Evolutionary conservation across 1,140 invertebrate species (phyloP), one percentile per base, ranked within the genome.

Genomic region (Cherax destructor): DNA sequence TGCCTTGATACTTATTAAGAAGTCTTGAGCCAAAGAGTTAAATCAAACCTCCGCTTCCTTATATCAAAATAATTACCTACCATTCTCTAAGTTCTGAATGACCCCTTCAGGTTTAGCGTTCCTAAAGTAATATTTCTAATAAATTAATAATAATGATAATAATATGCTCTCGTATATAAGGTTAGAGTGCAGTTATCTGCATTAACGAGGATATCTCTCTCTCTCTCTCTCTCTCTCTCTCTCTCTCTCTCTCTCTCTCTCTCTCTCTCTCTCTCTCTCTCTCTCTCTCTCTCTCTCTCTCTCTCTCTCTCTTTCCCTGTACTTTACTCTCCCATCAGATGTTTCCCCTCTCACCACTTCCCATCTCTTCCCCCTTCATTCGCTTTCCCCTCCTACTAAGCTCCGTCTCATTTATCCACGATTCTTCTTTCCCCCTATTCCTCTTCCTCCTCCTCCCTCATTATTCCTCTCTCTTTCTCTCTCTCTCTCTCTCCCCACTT

Each of bases 341-440:
- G 18, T 65, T 65, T 65, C 16, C 61, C 61, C 61, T 65, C 61
- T 65, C 61, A 16, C 61, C 61, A 18, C 4, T 65, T 3, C 61
- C 61, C 61, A 65, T 16, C 61, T 65, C 13, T 65, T 65, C 1
- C 61, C 61, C 61, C 61, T 65, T 16, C 18, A 16, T 18, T 21
- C 61, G 61, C 69, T 74, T n/a, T 24, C 69, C 69, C 69, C 69
- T 74, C n/a, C 69, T 74, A 74, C 69, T 74, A 74, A 74, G n/a
- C 69, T 74, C 13, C 69, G n/a, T 74, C 69, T 74, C 69, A 74
- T 74, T 74, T 74, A 74, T 74, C 69, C 69, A 74, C 6, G 69
- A 5, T 74, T 74, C 69, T 74, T 30, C 69, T 74, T 5, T 74
- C 69, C 69, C 69, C 69, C 69, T 6, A 7, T 24, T 13, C 52